Percentiles rank a stretch among this genome's conserved stretches.
Conservation (phyloP, 2,113 vertebrate species). For the Planiliza haematocheilus region DNA sequence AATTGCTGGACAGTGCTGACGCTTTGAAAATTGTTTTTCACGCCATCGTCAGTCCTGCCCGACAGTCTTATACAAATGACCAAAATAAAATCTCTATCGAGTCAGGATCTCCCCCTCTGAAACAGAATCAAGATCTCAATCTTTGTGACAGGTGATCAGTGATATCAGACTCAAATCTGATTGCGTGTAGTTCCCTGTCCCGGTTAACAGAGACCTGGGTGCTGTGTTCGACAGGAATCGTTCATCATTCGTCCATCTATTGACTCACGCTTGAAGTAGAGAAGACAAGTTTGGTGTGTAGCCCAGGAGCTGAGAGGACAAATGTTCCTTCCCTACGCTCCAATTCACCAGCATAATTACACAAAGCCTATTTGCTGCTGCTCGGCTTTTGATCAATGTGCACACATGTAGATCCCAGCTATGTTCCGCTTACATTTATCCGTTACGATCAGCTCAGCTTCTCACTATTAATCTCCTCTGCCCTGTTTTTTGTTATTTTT, state of each 20-base stretch:
- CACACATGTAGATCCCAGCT: background rate
- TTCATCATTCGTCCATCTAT: slow-evolving; percentile 49
- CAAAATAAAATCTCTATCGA: slow-evolving; percentile 74
- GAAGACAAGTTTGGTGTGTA: slow-evolving; percentile 39
- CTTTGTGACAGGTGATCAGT: slow-evolving; percentile 1
- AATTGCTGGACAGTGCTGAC: slow-evolving; percentile 68
- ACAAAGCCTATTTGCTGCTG: slow-evolving; percentile 47
- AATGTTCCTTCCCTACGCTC: slow-evolving; percentile 49
- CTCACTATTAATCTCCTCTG: slow-evolving; percentile 13
- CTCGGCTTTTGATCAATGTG: slow-evolving; percentile 49
- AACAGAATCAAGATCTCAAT: slow-evolving; percentile 5
- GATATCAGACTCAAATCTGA: slow-evolving; percentile 12
- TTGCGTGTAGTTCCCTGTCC: background rate
- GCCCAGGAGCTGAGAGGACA: slow-evolving; percentile 40
- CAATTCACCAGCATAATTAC: slow-evolving; percentile 67
- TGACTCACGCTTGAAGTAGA: slow-evolving; percentile 15
- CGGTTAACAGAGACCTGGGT: background rate
- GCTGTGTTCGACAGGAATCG: slow-evolving; percentile 10
- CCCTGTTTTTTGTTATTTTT: slow-evolving; percentile 12
- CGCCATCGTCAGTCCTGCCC: slow-evolving; percentile 80
- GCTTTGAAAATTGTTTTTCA: slow-evolving; percentile 79
- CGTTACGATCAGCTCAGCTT: slow-evolving; percentile 57
- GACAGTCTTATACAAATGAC: slow-evolving; percentile 83
- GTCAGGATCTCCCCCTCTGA: slow-evolving; percentile 5
- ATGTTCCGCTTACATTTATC: slow-evolving; percentile 20